Base-by-base conservation (phyloP, 2,888 invertebrate genomes). In the Eilema griseolum region DNA sequence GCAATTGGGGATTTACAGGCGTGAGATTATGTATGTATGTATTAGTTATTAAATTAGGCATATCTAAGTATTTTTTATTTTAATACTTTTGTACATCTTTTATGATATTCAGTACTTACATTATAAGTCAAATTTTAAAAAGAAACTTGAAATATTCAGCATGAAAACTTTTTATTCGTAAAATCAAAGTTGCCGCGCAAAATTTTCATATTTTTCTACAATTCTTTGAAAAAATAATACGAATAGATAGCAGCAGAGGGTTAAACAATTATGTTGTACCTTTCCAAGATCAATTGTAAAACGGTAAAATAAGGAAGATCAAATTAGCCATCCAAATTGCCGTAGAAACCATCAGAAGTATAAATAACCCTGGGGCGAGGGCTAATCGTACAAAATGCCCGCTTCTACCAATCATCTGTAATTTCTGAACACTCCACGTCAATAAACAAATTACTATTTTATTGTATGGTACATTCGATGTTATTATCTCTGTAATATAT, bases 341-440 rank as follows among this genome's bases (percentile, higher is more conserved):
- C 76, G 74, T 73, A 79, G 81, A 84, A 75, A 73, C 82, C 79
- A 84, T 85, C 79, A 71, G 76, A 79, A 77, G 77, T 86, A 87
- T 90, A 90, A 90, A 89, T 88, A 88, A 85, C 82, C 83, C 79
- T 24, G 74, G 41, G 76, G 77, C 76, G 77, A 79, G 74, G 83
- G 83, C 85, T 86, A 80, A 79, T 79, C 80, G 79, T 79, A 75
- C 85, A 81, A 76, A 84, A 85, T 63, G 74, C 78, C 79, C 86
- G 79, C 78, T 76, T 80, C 80, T 79, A 69, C 81, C 88, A 87
- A 94, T 94, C 93, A 93, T 92, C 86, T 91, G 89, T 93, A 93
- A 94, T 94, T 94, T 94, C 80, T 92, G 90, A 92, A 93, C 93
- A 94, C 89, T 90, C 86, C 90, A 89, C 90, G 93, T 92, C 93